Evolutionary conservation across 2,888 invertebrate genomes (phyloP).

Genomic region (Uropetala carovei): DNA sequence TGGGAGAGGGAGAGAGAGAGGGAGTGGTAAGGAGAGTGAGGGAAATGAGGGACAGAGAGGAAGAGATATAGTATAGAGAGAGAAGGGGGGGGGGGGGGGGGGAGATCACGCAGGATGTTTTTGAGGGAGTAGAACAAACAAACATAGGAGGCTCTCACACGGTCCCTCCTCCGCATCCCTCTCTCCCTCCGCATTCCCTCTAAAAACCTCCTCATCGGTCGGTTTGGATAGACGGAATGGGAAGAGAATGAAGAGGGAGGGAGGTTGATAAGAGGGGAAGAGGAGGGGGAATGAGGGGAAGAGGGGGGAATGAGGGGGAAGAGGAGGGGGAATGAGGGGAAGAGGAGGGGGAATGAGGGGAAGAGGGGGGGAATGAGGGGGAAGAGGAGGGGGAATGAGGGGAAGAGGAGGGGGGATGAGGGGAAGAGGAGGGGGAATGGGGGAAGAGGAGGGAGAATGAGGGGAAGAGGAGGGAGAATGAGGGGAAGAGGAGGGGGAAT

Average conservation of each 20-base stretch:
- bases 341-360: neutral
- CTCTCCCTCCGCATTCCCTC: neutral
- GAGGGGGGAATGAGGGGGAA: neutral
- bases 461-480: too few species aligned
- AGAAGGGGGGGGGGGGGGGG: neutral
- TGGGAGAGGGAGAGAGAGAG: neutral
- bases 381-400: neutral
- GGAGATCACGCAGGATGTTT: neutral
- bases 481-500: too few species aligned
- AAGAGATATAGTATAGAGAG: neutral
- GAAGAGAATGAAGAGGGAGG: neutral
- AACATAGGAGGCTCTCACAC: neutral
- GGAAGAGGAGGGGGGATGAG: neutral
- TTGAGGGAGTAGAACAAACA: neutral
- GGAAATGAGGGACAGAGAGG: neutral
- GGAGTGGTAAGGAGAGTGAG: neutral
- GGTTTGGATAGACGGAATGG: neutral
- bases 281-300: constrained; percentile 2
- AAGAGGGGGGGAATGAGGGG: neutral
- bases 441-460: too few species aligned
- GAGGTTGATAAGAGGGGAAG: neutral
- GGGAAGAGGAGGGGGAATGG: too few species aligned
- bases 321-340: neutral
- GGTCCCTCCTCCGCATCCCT: neutral
- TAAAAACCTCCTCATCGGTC: neutral